Evolutionary conservation across 23 tunicate species (phyloP).

Genomic region (Styela clava): DNA sequence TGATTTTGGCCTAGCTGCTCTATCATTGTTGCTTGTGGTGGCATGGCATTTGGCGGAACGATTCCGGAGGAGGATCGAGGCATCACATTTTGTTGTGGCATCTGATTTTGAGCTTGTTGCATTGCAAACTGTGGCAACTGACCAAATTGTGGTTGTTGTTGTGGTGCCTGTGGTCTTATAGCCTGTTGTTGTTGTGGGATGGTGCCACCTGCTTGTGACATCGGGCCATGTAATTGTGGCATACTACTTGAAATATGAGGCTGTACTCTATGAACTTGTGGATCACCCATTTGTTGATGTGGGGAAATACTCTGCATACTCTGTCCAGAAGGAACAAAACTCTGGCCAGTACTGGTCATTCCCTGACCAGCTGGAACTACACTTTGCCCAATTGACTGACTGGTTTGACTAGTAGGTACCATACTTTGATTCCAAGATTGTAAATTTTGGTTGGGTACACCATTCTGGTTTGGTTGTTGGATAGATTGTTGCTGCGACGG

Average conservation of each 20-base stretch:
- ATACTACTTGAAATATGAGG: neutral
- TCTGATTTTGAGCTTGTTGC: neutral
- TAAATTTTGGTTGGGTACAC: neutral
- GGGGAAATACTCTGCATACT: neutral
- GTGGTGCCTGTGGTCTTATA: no score
- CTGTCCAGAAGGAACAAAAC: neutral
- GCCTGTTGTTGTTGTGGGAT: slow-evolving; percentile 13
- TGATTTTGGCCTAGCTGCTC: neutral
- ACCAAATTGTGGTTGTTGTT: no score
- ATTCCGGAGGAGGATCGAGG: neutral
- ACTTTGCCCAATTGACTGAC: neutral
- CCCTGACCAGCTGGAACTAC: neutral
- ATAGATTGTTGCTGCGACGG: neutral
- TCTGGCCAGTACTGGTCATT: neutral
- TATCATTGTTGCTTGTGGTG: neutral
- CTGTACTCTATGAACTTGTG: neutral
- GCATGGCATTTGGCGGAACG: neutral
- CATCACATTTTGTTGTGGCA: neutral
- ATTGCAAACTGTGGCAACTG: neutral
- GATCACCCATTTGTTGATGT: neutral
- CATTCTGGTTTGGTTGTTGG: neutral
- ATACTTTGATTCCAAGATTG: neutral
- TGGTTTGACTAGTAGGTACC: neutral
- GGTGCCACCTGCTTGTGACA: neutral
- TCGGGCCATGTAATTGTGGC: neutral